phyloP scores from a whole-genome alignment of 2,113 vertebrate genomes.

The Daboia siamensis region DNA sequence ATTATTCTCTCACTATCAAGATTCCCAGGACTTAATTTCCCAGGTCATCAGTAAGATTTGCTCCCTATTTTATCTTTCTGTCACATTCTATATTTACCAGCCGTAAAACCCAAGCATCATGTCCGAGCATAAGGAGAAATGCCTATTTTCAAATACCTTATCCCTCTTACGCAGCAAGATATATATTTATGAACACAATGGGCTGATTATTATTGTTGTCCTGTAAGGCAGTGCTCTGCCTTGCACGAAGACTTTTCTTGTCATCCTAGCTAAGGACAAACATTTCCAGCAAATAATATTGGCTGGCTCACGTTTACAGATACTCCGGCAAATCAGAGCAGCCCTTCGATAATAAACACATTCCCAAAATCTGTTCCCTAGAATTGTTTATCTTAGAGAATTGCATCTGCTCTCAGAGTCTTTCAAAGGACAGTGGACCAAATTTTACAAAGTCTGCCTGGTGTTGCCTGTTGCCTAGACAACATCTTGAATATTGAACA shows the following conservation, averaged over 20 bases:
- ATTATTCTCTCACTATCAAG: background rate
- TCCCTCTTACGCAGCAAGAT: background rate
- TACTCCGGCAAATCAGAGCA: conserved; percentile 54
- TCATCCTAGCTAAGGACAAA: conserved; percentile 42
- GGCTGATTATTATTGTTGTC: conserved; percentile 7
- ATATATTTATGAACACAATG: conserved; percentile 1
- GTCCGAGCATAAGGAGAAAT: background rate
- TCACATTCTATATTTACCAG: background rate
- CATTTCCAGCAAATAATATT: conserved; percentile 44
- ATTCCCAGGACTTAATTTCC: background rate
- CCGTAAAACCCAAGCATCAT: too few relatives aligned
- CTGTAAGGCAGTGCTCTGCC: background rate
- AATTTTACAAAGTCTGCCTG: conserved; percentile 29
- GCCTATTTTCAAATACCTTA: conserved; percentile 1
- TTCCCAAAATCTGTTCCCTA: conserved; percentile 47
- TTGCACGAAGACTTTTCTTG: conserved; percentile 29
- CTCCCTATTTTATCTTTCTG: background rate
- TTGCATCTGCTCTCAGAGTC: conserved; percentile 23
- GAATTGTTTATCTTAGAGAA: conserved; percentile 49
- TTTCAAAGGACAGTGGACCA: conserved; percentile 21
- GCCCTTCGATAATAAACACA: conserved; percentile 42
- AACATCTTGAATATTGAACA: conserved; percentile 28
- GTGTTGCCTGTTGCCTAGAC: conserved; percentile 29
- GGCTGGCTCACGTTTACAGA: conserved; percentile 50
- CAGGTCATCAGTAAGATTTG: background rate